Percentiles rank a stretch among this genome's conserved stretches.
phyloP scores from a whole-genome alignment of 2,888 invertebrate genomes.

The Metalampra italica region DNA sequence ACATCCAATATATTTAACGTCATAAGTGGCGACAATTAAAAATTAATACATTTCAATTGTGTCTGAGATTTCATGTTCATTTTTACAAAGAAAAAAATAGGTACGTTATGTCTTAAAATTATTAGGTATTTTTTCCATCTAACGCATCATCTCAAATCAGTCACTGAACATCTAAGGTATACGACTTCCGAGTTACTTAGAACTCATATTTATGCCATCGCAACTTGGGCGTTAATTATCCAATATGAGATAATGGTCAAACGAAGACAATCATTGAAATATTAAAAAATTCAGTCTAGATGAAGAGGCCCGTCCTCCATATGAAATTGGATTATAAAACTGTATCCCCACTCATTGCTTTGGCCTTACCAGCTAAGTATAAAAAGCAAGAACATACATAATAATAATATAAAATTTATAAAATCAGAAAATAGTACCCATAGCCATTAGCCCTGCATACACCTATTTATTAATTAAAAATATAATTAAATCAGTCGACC shows the following conservation, averaged over 20 bases:
- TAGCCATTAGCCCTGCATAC: no score
- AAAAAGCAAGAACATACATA: conserved; percentile 22
- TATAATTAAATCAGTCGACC: conserved; percentile 7
- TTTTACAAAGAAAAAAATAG: conserved; percentile 53
- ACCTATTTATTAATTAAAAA: background rate
- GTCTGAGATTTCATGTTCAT: conserved; percentile 35
- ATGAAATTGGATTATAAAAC: conserved; percentile 43
- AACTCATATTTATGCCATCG: no score
- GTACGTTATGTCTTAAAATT: conserved; percentile 29
- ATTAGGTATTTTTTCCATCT: conserved; percentile 10
- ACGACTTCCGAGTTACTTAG: no score
- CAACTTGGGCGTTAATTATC: no score
- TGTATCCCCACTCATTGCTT: conserved; percentile 23
- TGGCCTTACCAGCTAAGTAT: conserved; percentile 46
- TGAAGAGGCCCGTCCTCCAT: conserved; percentile 41
- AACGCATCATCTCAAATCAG: conserved; percentile 16
- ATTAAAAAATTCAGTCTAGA: conserved; percentile 68
- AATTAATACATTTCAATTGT: conserved; percentile 59
- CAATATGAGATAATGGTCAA: conserved; percentile 25
- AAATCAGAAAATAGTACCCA: conserved; percentile 30
- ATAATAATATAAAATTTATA: conserved; percentile 23
- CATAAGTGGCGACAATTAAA: conserved; percentile 66
- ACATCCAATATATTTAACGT: conserved; percentile 76
- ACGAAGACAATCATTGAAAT: conserved; percentile 25
- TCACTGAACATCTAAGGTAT: conserved; percentile 4